Percentiles rank a stretch among this genome's conserved stretches.
These are phyloP conservation scores for Noctua janthe DNA, from an alignment of 2,888 invertebrate species.

Conservation along the genomic window DNA sequence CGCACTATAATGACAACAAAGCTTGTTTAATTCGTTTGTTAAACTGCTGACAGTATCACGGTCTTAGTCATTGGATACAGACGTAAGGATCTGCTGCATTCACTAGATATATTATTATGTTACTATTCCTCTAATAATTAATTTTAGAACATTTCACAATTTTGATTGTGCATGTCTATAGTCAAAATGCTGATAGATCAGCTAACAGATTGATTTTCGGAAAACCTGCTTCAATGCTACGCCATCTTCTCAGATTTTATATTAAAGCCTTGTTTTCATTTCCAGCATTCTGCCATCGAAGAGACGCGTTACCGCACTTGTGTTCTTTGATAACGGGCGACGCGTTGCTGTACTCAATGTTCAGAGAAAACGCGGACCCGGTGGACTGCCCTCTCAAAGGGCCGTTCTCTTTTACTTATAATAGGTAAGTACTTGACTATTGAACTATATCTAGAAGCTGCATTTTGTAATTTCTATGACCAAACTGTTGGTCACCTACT, in stretches of 20 bases:
- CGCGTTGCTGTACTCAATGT: constrained; percentile 96
- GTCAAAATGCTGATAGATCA: neutral
- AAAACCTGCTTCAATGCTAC: neutral
- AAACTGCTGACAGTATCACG: neutral
- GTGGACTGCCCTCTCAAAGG: constrained; percentile 96
- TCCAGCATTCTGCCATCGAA: constrained; percentile 94
- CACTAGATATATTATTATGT: neutral
- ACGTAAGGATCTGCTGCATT: neutral
- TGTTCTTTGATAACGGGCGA: constrained; percentile 97
- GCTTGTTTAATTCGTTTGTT: neutral
- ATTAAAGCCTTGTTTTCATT: constrained; percentile 63
- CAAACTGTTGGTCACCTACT: neutral
- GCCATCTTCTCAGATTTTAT: neutral
- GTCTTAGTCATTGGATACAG: neutral
- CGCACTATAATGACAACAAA: neutral
- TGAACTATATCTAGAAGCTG: neutral
- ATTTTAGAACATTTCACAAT: neutral
- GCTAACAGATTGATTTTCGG: neutral
- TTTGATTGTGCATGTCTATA: no score
- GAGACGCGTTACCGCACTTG: constrained; percentile 94
- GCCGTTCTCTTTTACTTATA: constrained; percentile 98
- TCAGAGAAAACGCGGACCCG: constrained; percentile 96
- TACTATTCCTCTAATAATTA: neutral
- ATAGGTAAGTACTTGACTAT: constrained; percentile 86
- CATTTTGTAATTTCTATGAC: neutral